phyloP scores from a whole-genome alignment of 2,888 invertebrate species.

The Callinectes sapidus region DNA sequence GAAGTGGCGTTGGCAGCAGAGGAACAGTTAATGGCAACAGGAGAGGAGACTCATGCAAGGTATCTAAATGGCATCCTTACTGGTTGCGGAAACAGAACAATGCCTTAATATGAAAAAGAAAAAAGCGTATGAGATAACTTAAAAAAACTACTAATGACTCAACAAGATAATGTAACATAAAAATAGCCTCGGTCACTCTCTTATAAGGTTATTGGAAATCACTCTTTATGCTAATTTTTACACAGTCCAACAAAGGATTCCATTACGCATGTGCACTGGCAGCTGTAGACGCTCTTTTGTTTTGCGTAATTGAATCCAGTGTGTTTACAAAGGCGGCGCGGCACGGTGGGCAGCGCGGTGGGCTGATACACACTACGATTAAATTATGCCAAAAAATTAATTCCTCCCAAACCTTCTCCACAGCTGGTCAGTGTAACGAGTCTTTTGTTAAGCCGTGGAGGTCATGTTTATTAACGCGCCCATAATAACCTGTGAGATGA shows the following conservation, averaged over 20 bases:
- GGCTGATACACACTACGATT: neutral
- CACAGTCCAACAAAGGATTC: conserved; percentile 12
- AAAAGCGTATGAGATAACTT: neutral
- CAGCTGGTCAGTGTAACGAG: conserved; percentile 4
- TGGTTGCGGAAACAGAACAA: neutral
- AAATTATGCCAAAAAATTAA: conserved; percentile 1
- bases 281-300: neutral
- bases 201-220: neutral
- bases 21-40: neutral
- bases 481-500: conserved; percentile 6
- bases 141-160: neutral
- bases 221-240: conserved; percentile 15
- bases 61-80: neutral
- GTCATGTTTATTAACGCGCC: conserved; percentile 16
- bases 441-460: neutral
- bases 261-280: conserved; percentile 10
- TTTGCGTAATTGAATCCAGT: neutral
- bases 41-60: neutral
- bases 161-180: neutral
- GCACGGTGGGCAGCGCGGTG: neutral
- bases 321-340: conserved; percentile 9
- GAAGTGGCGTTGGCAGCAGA: neutral
- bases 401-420: neutral
- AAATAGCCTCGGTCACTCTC: neutral
- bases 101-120: neutral